Conservation (phyloP, 2,113 vertebrate genomes). For the Cathartes aura region DNA sequence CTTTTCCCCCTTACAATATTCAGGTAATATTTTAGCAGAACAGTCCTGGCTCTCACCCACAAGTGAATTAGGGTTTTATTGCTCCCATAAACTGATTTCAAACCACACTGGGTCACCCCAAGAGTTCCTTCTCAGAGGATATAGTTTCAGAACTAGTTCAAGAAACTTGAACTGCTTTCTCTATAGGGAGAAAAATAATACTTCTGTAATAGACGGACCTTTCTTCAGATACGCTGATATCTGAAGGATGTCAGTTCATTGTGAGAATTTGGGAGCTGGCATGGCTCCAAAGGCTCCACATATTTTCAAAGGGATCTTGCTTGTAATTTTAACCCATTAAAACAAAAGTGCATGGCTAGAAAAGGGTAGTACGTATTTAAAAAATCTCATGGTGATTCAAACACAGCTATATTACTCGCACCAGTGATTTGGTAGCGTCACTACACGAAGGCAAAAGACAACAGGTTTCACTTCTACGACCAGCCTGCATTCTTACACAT, state of each 20-base stretch:
- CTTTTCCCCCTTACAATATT: not conserved
- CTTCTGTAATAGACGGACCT: not conserved
- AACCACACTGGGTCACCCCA: not conserved
- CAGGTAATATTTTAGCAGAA: not conserved
- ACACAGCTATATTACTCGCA: not conserved
- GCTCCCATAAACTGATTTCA: not conserved
- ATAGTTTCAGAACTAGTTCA: not conserved
- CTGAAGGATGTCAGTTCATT: not conserved
- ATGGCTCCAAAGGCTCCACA: not conserved
- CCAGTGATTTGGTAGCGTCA: not conserved
- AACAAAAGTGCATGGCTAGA: not conserved
- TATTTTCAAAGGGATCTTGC: not conserved
- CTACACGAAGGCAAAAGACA: not conserved
- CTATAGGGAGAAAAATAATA: not conserved
- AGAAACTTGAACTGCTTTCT: not conserved
- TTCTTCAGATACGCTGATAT: not conserved
- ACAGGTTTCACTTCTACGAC: not conserved
- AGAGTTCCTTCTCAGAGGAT: not conserved
- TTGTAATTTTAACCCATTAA: not conserved
- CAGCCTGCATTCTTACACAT: conserved; percentile 18
- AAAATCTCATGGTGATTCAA: not conserved
- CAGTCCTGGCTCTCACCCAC: not conserved
- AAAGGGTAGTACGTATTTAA: not conserved
- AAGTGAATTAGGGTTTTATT: not conserved
- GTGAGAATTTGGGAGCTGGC: not conserved